Evolutionary conservation across 2,797 vertebrate genomes (phyloP), one percentile per base, ranked within the genome.

Genomic region (Graptemys geographica): DNA sequence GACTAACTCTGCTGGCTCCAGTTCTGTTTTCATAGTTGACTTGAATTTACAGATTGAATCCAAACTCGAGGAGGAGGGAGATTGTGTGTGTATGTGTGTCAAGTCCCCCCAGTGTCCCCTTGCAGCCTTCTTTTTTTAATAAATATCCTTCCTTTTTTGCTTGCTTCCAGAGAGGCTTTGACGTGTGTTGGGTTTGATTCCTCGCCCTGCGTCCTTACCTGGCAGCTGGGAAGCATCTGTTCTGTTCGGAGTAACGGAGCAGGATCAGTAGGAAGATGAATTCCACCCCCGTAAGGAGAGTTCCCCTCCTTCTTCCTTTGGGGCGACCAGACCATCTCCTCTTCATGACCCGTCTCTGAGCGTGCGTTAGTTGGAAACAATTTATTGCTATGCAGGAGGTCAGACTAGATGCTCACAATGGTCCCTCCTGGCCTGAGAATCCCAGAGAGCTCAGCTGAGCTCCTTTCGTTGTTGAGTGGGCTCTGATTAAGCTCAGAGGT

Each of bases 211-310:
- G 69, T 44, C 82, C 81, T 44, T 0, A 1, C 0, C 81, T 1
- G 0, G 84, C 11, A 37, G 7, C 44, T 76, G 44, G n/a, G 87
- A 65, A 79, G 51, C 19, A 94, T 74, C 8, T 15, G 44, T 81
- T 92, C 85, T 1, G 0, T 72, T 87, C 11, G 76, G 78, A 76
- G 86, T 69, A 84, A 86, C 25, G 27, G 84, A 88, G 93, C 84
- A 93, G 85, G 8, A 94, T 55, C 92, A 88, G 89, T 84, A 96
- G 95, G 94, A 92, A 94, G 96, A 88, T 27, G 44, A 78, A 25
- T 31, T 13, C 28, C 28, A 16, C 59, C 59, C 15, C 59, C 25
- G 33, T 33, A 62, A 62, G 23, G 55, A 55, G 53, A 55, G 15
- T 27, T 47, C 12, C 23, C 44, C 44, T 76, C 25, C 37, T n/a